phyloP scores from a whole-genome alignment of 2,797 vertebrate genomes.

The Kryptopterus vitreolus region DNA sequence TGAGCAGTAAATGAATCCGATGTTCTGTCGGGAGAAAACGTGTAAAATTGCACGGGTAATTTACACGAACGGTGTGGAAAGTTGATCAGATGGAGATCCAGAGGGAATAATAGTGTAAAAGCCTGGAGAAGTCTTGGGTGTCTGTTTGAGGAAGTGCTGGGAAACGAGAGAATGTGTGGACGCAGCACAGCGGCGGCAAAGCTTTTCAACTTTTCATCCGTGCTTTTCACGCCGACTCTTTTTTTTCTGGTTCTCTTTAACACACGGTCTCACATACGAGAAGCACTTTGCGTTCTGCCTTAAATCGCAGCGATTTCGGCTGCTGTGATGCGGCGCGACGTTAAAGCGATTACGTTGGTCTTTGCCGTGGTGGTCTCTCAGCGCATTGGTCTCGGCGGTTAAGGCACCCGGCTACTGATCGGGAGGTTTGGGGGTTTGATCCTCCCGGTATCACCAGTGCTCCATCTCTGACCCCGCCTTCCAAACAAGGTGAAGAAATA shows the following conservation, averaged over 20 bases:
- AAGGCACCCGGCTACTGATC: too few species aligned
- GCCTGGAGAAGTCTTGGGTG: neutral
- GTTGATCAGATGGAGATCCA: neutral
- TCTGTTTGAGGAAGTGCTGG: neutral
- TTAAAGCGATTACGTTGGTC: neutral
- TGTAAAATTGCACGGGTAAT: neutral
- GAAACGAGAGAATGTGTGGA: too few species aligned
- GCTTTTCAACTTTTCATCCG: neutral
- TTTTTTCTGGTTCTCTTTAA: conserved; percentile 17
- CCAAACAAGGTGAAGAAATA: too few species aligned
- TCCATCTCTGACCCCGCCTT: too few species aligned
- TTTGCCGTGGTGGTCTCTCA: neutral
- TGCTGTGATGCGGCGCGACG: neutral
- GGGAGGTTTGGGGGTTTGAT: too few species aligned
- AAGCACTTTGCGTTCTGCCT: neutral
- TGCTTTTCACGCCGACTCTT: too few species aligned
- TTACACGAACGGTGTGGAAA: neutral
- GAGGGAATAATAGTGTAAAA: neutral
- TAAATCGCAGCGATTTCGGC: neutral
- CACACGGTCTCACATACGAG: neutral
- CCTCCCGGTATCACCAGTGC: too few species aligned
- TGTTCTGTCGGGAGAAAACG: too few species aligned
- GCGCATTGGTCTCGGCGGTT: too few species aligned
- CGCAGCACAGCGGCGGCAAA: neutral
- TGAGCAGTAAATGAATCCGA: neutral